phyloP scores from a whole-genome alignment of 2,888 invertebrate genomes.

The Octonoba sinensis region DNA sequence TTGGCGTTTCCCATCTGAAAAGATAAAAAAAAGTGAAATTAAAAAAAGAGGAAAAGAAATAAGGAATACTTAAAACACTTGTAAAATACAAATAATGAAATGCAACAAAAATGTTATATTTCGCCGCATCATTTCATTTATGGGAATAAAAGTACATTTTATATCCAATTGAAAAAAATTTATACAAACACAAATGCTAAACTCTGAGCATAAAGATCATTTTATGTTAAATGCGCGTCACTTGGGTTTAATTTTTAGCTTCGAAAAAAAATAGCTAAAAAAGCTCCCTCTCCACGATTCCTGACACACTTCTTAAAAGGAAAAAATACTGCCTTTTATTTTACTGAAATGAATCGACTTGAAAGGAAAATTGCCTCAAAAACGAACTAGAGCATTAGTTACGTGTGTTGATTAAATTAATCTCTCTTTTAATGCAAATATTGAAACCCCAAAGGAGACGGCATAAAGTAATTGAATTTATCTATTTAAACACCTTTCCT shows the following conservation, averaged over 20 bases:
- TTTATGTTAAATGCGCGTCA: conserved; percentile 2
- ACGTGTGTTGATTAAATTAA: conserved; percentile 15
- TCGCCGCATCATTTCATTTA: too few relatives aligned
- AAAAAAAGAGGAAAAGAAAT: too few relatives aligned
- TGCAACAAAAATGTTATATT: background rate
- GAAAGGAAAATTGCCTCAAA: background rate
- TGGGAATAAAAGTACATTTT: too few relatives aligned
- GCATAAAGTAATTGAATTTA: conserved; percentile 51
- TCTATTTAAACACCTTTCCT: conserved; percentile 49
- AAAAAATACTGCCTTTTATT: conserved; percentile 1
- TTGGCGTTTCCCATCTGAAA: conserved; percentile 46
- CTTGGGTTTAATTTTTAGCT: background rate
- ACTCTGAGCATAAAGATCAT: background rate
- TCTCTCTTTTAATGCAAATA: conserved; percentile 40
- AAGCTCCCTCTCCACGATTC: background rate
- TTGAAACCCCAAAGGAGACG: conserved; percentile 18
- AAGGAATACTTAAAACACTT: too few relatives aligned
- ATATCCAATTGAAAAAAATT: too few relatives aligned
- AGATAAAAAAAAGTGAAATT: background rate
- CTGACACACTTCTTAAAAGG: background rate
- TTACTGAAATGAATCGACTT: background rate
- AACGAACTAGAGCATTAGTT: background rate
- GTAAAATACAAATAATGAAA: background rate
- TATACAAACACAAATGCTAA: background rate
- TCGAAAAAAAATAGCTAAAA: background rate